phyloP scores from a whole-genome alignment of 1,140 invertebrate species.

The Drosophila truncata region DNA sequence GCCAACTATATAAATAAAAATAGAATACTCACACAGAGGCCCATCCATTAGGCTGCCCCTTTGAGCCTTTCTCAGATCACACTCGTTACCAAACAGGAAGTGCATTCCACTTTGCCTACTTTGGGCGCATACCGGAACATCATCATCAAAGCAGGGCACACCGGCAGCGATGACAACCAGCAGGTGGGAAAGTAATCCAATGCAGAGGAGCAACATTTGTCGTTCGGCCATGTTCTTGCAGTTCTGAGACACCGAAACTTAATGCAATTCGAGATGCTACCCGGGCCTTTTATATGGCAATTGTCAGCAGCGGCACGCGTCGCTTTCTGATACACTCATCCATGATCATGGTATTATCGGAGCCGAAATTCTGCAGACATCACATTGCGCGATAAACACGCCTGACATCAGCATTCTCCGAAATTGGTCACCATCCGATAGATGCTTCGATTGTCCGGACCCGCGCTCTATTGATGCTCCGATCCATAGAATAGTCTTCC shows the following conservation, averaged over 20 bases:
- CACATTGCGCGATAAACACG: constrained; percentile 54
- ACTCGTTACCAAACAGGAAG: constrained; percentile 72
- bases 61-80: constrained; percentile 66
- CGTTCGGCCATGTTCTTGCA: constrained; percentile 40
- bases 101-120: constrained; percentile 45
- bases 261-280: constrained; percentile 56
- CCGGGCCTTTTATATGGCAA: constrained; percentile 59
- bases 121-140: constrained; percentile 59
- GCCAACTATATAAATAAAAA: not conserved
- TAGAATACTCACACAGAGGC: constrained; percentile 54
- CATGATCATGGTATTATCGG: constrained; percentile 27
- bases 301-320: constrained; percentile 19
- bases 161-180: not conserved
- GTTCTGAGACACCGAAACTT: constrained; percentile 48
- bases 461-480: constrained; percentile 27
- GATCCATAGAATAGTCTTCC: constrained; percentile 1
- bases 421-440: constrained; percentile 45
- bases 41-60: constrained; percentile 52
- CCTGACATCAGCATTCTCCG: constrained; percentile 35
- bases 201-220: constrained; percentile 6
- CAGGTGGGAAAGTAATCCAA: constrained; percentile 11
- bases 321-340: constrained; percentile 12
- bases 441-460: constrained; percentile 30
- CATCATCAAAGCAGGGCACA: constrained; percentile 55
- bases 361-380: constrained; percentile 50